A percentile compares a stretch with the other conserved stretches of the same genome.
These are phyloP conservation scores for Melanchra persicariae DNA, from an alignment of 2,888 invertebrate species.

Conservation along the genomic window DNA sequence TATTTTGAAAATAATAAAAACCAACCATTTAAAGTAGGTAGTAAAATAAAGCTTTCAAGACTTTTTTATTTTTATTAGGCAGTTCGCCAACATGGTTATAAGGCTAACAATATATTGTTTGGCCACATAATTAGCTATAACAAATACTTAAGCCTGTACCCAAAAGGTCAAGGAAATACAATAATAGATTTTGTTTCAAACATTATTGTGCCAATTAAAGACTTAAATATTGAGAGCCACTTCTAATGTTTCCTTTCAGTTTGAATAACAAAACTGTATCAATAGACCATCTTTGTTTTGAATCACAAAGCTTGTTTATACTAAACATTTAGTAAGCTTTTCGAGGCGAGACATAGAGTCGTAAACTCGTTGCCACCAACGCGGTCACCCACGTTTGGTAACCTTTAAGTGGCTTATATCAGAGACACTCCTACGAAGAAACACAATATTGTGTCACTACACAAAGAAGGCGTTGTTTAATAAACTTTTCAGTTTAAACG, in stretches of 20 bases:
- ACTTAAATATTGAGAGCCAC: slow-evolving; percentile 2
- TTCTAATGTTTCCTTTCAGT: slow-evolving; percentile 17
- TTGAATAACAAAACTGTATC: slow-evolving; percentile 22
- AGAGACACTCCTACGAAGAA: not conserved
- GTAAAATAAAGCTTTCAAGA: not conserved
- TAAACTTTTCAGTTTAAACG: not conserved
- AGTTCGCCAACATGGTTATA: not conserved
- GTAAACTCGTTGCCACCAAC: slow-evolving; percentile 27
- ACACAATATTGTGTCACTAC: not conserved
- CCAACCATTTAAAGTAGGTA: slow-evolving; percentile 6
- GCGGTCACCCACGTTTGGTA: slow-evolving; percentile 14
- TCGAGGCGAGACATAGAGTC: not conserved
- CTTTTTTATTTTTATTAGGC: slow-evolving; percentile 8
- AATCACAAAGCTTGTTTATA: not conserved
- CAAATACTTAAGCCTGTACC: not conserved
- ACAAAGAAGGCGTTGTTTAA: not conserved
- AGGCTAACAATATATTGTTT: not conserved
- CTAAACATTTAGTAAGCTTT: not conserved
- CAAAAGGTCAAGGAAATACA: not conserved
- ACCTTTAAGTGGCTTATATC: not conserved
- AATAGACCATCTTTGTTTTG: slow-evolving; percentile 7
- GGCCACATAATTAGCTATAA: not conserved
- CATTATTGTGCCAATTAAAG: not conserved
- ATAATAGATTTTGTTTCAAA: not conserved
- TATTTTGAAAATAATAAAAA: slow-evolving; percentile 1